These are phyloP conservation scores for Loxodonta africana DNA, from an alignment of 2,113 vertebrate genomes.

Conservation along the genomic window DNA sequence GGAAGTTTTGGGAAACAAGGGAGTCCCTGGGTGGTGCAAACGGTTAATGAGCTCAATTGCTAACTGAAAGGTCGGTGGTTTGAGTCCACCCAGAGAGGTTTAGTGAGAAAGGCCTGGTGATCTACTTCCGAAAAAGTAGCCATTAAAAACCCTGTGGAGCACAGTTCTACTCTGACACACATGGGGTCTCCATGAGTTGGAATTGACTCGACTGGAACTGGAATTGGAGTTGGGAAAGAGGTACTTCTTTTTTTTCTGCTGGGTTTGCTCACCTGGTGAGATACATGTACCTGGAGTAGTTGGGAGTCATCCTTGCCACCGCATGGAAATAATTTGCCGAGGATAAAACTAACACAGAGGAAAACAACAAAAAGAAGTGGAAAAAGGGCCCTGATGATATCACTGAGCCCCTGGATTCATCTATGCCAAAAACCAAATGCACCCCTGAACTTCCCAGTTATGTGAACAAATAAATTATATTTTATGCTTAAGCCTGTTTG, in stretches of 20 bases:
- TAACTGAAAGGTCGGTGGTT: background rate
- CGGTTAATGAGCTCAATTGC: background rate
- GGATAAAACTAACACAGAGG: background rate
- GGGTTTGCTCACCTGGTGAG: background rate
- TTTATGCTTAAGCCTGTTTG: background rate
- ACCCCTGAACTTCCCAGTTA: background rate
- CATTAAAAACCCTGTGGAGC: background rate
- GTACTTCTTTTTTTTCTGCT: background rate
- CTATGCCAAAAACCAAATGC: background rate
- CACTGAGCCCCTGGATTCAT: too few species aligned
- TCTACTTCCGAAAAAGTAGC: background rate
- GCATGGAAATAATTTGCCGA: background rate
- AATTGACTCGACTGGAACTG: background rate
- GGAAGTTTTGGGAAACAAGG: background rate
- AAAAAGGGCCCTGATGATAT: background rate
- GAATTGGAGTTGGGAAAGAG: background rate
- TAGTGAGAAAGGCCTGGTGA: background rate
- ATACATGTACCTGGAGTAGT: background rate
- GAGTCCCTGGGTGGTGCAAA: background rate
- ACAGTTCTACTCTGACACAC: background rate
- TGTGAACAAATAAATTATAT: slow-evolving; percentile 20
- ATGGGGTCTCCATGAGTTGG: background rate
- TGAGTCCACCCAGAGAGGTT: background rate
- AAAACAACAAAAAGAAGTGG: background rate
- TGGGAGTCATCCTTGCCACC: background rate